Evolutionary conservation across 2,797 vertebrate species (phyloP), one percentile per base, ranked within the genome.

Genomic region (Sitta carolinensis): DNA sequence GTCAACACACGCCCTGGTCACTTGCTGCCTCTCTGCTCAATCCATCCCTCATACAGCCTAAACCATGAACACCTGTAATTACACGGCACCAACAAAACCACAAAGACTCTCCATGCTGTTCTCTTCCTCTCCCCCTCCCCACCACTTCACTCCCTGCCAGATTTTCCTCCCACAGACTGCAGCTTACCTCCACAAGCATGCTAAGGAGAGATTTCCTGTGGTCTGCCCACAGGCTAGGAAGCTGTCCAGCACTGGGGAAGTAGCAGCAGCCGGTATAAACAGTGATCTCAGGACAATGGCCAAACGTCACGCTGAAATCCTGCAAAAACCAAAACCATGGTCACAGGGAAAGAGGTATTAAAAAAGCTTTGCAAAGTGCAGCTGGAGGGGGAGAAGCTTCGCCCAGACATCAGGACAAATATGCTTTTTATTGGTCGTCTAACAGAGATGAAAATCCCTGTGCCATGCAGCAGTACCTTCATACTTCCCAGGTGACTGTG

Each of bases 241-340:
- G 98, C 79, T 99, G 98, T 38, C 98, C 98, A 25, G 98, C 97
- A 2, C 98, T 96, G 2, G 99, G 99, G 91, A 99, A 99, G 78
- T 98, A 97, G 92, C 99, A 99, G 98, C 99, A 99, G 97, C 99
- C 98, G 4, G 98, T 99, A 38, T 99, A 99, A 42, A 99, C 99
- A 3, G 99, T 99, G 97, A 99, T 99, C 98, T 99, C 99, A 7
- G 99, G 99, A 97, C 99, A 99, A 59, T 98, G 99, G 52, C 99
- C 99, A 90, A 99, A 99, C 14, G 97, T 98, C 95, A 99, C 97
- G 7, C 99, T 99, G 96, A 99, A 99, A 97, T 99, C 99, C 99
- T 99, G 80, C 87, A 78, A 57, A 96, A 97, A 67, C n/a, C 20
- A 76, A 96, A 95, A 29, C 34, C 84, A n/a, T 17, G 8, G 88